Evolutionary conservation across 2,888 invertebrate genomes (phyloP).

Genomic region (Pheosia tremula): DNA sequence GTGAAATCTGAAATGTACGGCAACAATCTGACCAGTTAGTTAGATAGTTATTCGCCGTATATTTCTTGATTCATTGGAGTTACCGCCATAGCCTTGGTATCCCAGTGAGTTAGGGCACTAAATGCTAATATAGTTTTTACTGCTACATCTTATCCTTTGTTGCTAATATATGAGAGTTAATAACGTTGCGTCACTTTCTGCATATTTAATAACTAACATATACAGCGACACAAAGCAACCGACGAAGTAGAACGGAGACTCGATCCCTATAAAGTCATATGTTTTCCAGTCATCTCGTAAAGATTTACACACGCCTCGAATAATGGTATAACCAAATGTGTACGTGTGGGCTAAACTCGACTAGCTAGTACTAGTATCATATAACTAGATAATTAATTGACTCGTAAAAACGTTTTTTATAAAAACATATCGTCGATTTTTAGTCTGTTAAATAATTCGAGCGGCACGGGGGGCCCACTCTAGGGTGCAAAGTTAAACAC

Average conservation of each 20-base stretch:
- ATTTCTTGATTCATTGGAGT: no score
- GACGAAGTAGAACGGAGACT: conserved; percentile 1
- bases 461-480: conserved; percentile 40
- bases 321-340: conserved; percentile 13
- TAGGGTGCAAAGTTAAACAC: conserved; percentile 39
- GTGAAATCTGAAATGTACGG: no score
- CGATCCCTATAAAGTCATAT: neutral
- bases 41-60: no score
- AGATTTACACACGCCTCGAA: conserved; percentile 31
- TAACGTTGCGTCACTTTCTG: conserved; percentile 19
- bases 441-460: conserved; percentile 30
- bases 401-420: conserved; percentile 29
- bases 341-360: no score
- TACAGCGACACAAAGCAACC: conserved; percentile 8
- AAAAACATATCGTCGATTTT: conserved; percentile 33
- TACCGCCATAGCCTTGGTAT: no score
- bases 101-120: neutral
- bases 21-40: no score
- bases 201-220: conserved; percentile 30
- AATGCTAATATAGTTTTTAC: conserved; percentile 24
- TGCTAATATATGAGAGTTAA: conserved; percentile 21
- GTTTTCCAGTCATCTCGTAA: conserved; percentile 27
- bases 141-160: conserved; percentile 29
- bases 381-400: conserved; percentile 33
- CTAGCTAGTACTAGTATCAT: conserved; percentile 17